Base-by-base conservation (phyloP, 1,140 invertebrate species). In the Bombus pyrosoma region DNA sequence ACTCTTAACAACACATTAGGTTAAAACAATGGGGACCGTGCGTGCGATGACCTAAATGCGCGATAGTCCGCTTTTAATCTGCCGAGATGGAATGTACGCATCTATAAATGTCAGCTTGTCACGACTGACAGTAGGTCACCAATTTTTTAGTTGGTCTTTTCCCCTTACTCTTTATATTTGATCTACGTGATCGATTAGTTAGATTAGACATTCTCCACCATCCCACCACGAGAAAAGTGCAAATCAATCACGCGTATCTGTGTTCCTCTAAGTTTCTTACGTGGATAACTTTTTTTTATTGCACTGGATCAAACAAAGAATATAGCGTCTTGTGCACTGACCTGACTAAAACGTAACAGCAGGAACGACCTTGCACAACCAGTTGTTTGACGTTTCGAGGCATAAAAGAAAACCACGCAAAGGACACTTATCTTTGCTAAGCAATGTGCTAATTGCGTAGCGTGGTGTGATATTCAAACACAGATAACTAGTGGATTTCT, bases 61-160 rank as follows among this genome's bases (percentile, higher is more conserved):
- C 87, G 75, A 39, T 78, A 75, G 83, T 66, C 47, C 47, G 41
- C 39, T 88, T 89, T 89, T 89, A 86, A 89, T 89, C 64, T 73
- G 8, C 37, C 53, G 69, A 86, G 79, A 88, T 81, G 53, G 81
- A 82, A 76, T 72, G 41, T 34, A 66, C 68, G 87, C 83, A 79
- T 86, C 83, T 68, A 87, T 87, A 77, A 87, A 88, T 41, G 66
- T 28, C 43, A n/a, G 41, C 47, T n/a, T 13, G 43, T 25, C 13
- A 18, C 47, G 22, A 37, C 41, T 53, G 72, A 83, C 62, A 15
- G 69, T 37, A 18, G 34, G 18, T 68, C 68, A 78, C 32, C 62
- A 69, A 81, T 86, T 75, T 39, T 68, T 68, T 18, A n/a, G 28
- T 34, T 66, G n/a, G 47, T 32, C 15, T 13, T 57, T 74, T 71